Evolutionary conservation across 2,797 vertebrate genomes (phyloP).

Genomic region (Lutjanus campechanus): DNA sequence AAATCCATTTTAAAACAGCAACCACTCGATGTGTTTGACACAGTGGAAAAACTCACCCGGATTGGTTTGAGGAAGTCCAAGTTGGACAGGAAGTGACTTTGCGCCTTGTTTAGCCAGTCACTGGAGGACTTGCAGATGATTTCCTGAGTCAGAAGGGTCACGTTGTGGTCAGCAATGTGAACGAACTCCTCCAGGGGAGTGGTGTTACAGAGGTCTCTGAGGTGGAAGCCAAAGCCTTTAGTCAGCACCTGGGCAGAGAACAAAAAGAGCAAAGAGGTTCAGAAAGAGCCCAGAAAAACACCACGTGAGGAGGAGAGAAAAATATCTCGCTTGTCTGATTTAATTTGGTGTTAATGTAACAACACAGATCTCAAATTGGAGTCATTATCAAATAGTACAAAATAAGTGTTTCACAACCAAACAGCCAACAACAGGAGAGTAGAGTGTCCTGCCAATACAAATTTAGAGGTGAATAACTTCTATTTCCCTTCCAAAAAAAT

Average conservation of each 20-base stretch:
- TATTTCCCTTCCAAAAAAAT: background rate
- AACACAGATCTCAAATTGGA: background rate
- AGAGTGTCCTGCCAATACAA: background rate
- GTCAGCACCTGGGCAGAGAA: conserved; percentile 87
- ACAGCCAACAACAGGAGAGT: background rate
- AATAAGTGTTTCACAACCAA: too few relatives aligned
- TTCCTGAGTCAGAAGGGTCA: conserved; percentile 82
- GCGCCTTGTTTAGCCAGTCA: conserved; percentile 87
- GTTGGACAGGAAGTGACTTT: conserved; percentile 90
- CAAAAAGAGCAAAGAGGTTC: background rate
- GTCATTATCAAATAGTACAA: background rate
- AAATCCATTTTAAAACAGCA: background rate
- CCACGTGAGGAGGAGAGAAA: background rate
- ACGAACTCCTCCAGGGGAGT: conserved; percentile 89
- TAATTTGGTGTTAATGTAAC: conserved; percentile 2
- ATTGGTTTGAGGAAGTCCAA: conserved; percentile 93
- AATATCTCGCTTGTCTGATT: background rate
- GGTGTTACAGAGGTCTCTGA: conserved; percentile 90
- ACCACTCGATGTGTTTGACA: background rate
- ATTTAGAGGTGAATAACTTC: background rate
- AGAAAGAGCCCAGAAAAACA: background rate
- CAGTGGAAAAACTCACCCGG: conserved; percentile 81
- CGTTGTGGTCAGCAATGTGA: conserved; percentile 82
- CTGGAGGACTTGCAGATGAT: conserved; percentile 90
- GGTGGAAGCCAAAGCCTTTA: conserved; percentile 91